Evolutionary conservation across 35 echinoderm and acorn worm species (phyloP).

Genomic region (Amphiura filiformis): DNA sequence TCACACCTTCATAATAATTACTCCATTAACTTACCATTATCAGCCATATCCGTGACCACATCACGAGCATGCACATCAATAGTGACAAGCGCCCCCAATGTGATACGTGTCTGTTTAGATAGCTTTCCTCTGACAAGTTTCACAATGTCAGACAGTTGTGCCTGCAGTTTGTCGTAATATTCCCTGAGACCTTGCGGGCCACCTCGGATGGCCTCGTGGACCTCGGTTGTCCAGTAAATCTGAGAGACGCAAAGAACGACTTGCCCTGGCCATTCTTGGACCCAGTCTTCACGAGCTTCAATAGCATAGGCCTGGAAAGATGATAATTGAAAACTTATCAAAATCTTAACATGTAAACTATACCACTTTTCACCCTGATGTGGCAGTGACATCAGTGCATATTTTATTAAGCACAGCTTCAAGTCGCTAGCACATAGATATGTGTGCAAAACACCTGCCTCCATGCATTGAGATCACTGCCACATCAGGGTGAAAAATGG

Average conservation of each 20-base stretch:
- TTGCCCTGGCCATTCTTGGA: constrained; percentile 98
- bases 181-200: constrained; percentile 85
- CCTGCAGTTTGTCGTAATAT: constrained; percentile 77
- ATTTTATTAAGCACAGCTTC: too few species aligned
- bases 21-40: constrained; percentile 62
- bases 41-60: constrained; percentile 84
- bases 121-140: constrained; percentile 91
- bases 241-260: constrained; percentile 97
- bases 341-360: neutral
- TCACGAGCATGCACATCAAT: constrained; percentile 98
- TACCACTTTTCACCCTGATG: too few species aligned
- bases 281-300: constrained; percentile 84
- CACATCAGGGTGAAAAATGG: too few species aligned
- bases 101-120: constrained; percentile 91
- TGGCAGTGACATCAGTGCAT: too few species aligned
- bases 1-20: too few species aligned
- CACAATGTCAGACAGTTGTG: constrained; percentile 75
- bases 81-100: constrained; percentile 80
- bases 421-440: too few species aligned
- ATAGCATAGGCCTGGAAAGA: constrained; percentile 97
- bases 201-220: constrained; percentile 81
- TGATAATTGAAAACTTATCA: neutral
- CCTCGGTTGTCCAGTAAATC: constrained; percentile 96
- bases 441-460: too few species aligned
- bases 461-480: too few species aligned